Conservation (phyloP, 2,888 invertebrate genomes). For the Eristalis intricaria region DNA sequence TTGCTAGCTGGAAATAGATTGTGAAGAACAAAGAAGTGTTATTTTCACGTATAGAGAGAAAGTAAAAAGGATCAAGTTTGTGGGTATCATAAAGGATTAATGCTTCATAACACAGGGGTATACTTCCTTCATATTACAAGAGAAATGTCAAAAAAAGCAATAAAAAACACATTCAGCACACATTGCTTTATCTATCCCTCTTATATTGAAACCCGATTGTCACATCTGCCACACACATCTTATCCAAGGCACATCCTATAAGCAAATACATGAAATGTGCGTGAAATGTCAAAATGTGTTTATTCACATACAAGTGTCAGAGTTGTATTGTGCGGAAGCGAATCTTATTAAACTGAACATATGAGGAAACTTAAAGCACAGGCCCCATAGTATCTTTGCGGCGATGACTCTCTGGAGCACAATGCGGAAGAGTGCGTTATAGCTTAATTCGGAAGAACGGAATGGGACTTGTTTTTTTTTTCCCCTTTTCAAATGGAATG, state of each 20-base stretch:
- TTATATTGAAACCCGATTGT: neutral
- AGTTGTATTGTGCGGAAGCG: neutral
- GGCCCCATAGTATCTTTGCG: neutral
- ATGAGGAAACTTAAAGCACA: neutral
- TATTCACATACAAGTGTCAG: neutral
- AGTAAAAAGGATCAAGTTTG: neutral
- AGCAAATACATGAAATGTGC: neutral
- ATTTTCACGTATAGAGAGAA: neutral
- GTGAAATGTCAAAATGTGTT: neutral
- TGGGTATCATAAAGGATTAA: neutral
- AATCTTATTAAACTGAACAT: neutral
- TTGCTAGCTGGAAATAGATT: conserved; percentile 36
- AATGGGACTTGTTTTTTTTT: too few relatives aligned
- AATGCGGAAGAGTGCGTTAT: neutral
- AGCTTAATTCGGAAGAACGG: neutral
- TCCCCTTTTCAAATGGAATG: too few relatives aligned
- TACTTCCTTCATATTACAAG: neutral
- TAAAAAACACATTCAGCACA: neutral
- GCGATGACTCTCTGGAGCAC: neutral
- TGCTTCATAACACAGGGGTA: neutral
- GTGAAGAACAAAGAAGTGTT: neutral
- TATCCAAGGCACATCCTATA: neutral
- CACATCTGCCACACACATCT: neutral
- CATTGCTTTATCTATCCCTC: neutral
- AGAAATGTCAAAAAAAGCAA: neutral